Percentiles rank a stretch among this genome's conserved stretches.
These are phyloP conservation scores for Criorhina ranunculi DNA, from an alignment of 2,888 invertebrate genomes.

Conservation along the genomic window DNA sequence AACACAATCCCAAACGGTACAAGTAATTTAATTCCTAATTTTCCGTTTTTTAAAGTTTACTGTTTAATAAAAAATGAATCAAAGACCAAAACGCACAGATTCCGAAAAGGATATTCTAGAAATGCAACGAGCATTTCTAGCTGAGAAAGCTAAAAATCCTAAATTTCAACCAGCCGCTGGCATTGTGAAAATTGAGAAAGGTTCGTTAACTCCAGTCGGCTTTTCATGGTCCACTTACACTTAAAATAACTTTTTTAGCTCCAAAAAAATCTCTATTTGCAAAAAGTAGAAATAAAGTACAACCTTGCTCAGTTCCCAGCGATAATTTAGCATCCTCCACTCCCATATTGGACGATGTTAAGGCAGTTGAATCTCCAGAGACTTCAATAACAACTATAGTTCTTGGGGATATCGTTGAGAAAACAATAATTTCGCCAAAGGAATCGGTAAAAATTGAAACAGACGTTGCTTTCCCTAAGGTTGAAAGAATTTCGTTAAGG, in stretches of 20 bases:
- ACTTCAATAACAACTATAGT: slow-evolving; percentile 77
- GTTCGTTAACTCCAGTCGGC: slow-evolving; percentile 71
- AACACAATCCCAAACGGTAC: no score
- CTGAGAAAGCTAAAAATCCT: slow-evolving; percentile 86
- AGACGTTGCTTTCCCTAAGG: slow-evolving; percentile 66
- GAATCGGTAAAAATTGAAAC: not conserved
- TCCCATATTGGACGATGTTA: not conserved
- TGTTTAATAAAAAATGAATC: slow-evolving; percentile 85
- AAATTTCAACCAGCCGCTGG: slow-evolving; percentile 87
- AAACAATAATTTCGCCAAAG: slow-evolving; percentile 67
- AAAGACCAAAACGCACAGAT: slow-evolving; percentile 89
- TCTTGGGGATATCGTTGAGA: slow-evolving; percentile 87
- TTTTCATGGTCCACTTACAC: not conserved
- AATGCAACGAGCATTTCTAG: slow-evolving; percentile 90
- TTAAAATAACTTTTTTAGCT: slow-evolving; percentile 74
- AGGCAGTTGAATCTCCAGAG: slow-evolving; percentile 65
- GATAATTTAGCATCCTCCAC: not conserved
- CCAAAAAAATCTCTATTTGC: slow-evolving; percentile 82
- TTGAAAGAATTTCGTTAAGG: slow-evolving; percentile 52
- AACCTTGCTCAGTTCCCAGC: not conserved
- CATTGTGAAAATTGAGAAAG: slow-evolving; percentile 83
- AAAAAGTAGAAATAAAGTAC: slow-evolving; percentile 80
- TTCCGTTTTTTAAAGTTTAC: not conserved
- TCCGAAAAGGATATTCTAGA: slow-evolving; percentile 90
- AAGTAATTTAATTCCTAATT: not conserved